phyloP scores from a whole-genome alignment of 2,888 invertebrate species.

The Chouioia cunea region DNA sequence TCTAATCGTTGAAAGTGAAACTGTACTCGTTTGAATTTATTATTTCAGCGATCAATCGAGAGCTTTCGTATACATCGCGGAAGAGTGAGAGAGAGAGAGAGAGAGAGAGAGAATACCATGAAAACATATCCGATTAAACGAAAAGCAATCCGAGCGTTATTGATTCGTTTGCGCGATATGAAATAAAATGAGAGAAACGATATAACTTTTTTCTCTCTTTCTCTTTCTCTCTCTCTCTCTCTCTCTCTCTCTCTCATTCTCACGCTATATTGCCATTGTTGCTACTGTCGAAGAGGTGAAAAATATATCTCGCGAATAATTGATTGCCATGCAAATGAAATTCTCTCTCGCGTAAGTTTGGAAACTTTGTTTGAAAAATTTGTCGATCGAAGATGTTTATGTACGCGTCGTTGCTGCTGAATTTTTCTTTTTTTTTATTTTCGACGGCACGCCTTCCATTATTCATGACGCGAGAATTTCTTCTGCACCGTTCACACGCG shows the following conservation, averaged over 20 bases:
- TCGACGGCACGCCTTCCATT: conserved; percentile 62
- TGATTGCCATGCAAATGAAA: no score
- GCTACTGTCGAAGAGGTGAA: no score
- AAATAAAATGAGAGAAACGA: conserved; percentile 3
- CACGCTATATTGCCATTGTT: no score
- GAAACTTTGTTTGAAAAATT: background rate
- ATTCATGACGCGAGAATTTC: conserved; percentile 54
- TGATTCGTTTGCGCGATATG: conserved; percentile 3
- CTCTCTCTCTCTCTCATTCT: conserved; percentile 24
- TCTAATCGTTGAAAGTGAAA: conserved; percentile 12
- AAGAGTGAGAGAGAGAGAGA: no score
- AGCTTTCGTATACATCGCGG: background rate
- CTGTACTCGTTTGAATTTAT: conserved; percentile 20
- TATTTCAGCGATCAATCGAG: conserved; percentile 30
- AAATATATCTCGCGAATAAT: no score
- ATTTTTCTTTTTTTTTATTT: conserved; percentile 50
- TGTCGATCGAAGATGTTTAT: background rate
- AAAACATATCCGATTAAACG: conserved; percentile 19
- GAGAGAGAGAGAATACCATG: no score
- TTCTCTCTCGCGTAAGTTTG: no score
- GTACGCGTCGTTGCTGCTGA: conserved; percentile 37
- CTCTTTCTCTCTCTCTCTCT: background rate
- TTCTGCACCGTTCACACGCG: background rate
- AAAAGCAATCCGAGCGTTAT: conserved; percentile 29
- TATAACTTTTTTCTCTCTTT: conserved; percentile 26